A percentile compares a stretch with the other conserved stretches of the same genome.
Conservation (phyloP, 2,797 vertebrate species). For the Galago senegalensis region DNA sequence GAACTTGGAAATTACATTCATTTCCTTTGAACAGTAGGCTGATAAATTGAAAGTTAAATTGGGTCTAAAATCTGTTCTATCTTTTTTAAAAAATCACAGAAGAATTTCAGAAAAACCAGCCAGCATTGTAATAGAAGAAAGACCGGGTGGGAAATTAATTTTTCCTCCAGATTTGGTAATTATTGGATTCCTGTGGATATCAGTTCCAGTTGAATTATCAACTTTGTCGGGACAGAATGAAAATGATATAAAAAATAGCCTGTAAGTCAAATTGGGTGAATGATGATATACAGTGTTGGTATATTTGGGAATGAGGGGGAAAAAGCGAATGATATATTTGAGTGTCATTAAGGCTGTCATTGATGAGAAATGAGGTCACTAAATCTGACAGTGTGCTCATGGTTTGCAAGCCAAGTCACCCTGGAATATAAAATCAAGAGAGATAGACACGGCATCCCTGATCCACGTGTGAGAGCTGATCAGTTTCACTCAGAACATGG, state of each 20-base stretch:
- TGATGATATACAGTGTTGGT: slow-evolving; percentile 75
- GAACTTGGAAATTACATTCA: slow-evolving; percentile 73
- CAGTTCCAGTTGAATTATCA: slow-evolving; percentile 80
- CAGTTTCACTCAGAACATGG: background rate
- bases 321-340: slow-evolving; percentile 81
- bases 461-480: background rate
- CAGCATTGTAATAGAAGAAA: slow-evolving; percentile 72
- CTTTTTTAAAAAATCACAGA: slow-evolving; percentile 40
- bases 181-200: slow-evolving; percentile 72
- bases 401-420: slow-evolving; percentile 71
- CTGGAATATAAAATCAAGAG: slow-evolving; percentile 71
- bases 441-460: background rate
- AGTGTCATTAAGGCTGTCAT: slow-evolving; percentile 77
- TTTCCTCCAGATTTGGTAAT: slow-evolving; percentile 74
- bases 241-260: slow-evolving; percentile 60
- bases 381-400: slow-evolving; percentile 77
- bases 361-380: slow-evolving; percentile 82
- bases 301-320: slow-evolving; percentile 73
- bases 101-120: slow-evolving; percentile 69
- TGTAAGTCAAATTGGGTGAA: slow-evolving; percentile 76
- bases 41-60: slow-evolving; percentile 78
- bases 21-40: slow-evolving; percentile 75
- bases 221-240: slow-evolving; percentile 75
- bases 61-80: slow-evolving; percentile 70
- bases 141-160: slow-evolving; percentile 65